Conservation (phyloP, 2,888 invertebrate genomes). For the Euphydryas editha region DNA sequence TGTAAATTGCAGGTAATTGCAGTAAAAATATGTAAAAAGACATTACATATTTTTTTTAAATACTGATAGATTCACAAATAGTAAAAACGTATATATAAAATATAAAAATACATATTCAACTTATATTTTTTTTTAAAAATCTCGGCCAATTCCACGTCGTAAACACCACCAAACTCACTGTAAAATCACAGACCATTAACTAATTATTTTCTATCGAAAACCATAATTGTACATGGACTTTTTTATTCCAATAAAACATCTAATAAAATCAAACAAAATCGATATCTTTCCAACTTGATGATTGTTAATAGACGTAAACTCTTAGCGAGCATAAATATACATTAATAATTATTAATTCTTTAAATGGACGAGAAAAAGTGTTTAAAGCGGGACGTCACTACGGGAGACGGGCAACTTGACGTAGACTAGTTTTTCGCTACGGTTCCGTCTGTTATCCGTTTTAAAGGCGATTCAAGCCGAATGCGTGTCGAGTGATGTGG, state of each 20-base stretch:
- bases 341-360: slow-evolving; percentile 54
- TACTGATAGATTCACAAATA: no score
- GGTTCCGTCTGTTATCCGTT: slow-evolving; percentile 13
- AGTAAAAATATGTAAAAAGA: no score
- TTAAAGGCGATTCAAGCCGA: not conserved
- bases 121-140: not conserved
- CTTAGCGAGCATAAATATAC: slow-evolving; percentile 68
- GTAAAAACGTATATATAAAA: not conserved
- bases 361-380: slow-evolving; percentile 63
- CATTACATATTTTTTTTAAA: no score
- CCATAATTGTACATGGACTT: slow-evolving; percentile 7
- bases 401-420: slow-evolving; percentile 51
- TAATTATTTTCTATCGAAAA: slow-evolving; percentile 4
- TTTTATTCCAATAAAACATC: slow-evolving; percentile 19
- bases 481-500: not conserved
- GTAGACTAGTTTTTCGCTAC: slow-evolving; percentile 56
- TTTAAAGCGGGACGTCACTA: slow-evolving; percentile 56
- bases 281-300: slow-evolving; percentile 44
- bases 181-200: slow-evolving; percentile 5
- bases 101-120: not conserved
- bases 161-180: not conserved
- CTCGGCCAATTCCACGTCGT: not conserved
- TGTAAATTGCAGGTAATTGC: no score
- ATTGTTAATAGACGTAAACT: slow-evolving; percentile 56
- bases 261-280: slow-evolving; percentile 41